Evolutionary conservation across 2,888 invertebrate species (phyloP).

Genomic region (Cheilosia soror): DNA sequence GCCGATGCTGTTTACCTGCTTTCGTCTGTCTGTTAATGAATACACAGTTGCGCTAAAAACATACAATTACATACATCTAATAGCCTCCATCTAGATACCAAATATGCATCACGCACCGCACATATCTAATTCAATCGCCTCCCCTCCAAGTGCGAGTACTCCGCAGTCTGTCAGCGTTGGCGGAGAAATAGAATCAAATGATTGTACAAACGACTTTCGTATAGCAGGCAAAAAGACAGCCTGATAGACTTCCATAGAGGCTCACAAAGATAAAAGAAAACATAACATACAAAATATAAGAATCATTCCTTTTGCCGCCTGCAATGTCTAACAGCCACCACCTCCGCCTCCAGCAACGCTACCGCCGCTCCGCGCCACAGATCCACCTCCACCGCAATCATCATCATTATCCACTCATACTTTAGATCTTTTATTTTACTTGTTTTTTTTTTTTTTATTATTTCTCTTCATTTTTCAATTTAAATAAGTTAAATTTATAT

Average conservation of each 20-base stretch:
- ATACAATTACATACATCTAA: constrained; percentile 63
- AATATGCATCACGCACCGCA: constrained; percentile 47
- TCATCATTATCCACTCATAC: constrained; percentile 68
- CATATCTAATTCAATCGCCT: constrained; percentile 51
- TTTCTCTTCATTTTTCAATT: constrained; percentile 69
- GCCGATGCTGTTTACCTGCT: constrained; percentile 39
- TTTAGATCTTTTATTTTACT: constrained; percentile 61
- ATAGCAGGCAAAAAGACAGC: constrained; percentile 56
- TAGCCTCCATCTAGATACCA: constrained; percentile 15
- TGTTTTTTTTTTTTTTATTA: constrained; percentile 34
- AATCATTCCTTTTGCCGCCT: constrained; percentile 47
- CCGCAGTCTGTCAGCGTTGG: constrained; percentile 41
- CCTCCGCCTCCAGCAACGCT: neutral
- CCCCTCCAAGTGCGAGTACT: constrained; percentile 43
- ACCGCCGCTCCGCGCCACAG: neutral
- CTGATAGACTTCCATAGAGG: constrained; percentile 62
- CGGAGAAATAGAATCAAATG: constrained; percentile 58
- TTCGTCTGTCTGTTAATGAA: constrained; percentile 47
- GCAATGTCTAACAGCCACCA: constrained; percentile 46
- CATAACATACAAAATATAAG: constrained; percentile 42
- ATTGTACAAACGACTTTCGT: constrained; percentile 36
- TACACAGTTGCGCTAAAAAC: constrained; percentile 43
- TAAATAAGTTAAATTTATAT: constrained; percentile 75
- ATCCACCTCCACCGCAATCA: constrained; percentile 15
- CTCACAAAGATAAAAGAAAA: constrained; percentile 52